A percentile compares a stretch with the other conserved stretches of the same genome.
Conservation (phyloP, 2,113 vertebrate species). For the Onychorhynchus coronatus region DNA sequence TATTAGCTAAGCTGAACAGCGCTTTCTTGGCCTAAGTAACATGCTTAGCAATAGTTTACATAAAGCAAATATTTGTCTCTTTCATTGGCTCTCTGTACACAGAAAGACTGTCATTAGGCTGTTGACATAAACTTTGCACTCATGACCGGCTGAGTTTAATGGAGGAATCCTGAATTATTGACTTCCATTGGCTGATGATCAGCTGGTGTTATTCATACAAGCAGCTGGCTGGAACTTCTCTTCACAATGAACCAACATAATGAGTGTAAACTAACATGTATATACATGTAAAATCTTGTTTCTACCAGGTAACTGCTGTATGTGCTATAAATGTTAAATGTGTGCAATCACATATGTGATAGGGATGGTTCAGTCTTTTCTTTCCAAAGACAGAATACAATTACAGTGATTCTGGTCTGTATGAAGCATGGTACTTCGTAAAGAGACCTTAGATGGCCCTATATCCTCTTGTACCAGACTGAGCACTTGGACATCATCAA, state of each 20-base stretch:
- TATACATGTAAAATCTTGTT: neutral
- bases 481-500: conserved; percentile 35
- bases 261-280: neutral
- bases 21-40: conserved; percentile 9
- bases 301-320: neutral
- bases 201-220: neutral
- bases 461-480: neutral
- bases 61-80: conserved; percentile 60
- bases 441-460: neutral
- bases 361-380: neutral
- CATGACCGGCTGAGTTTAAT: neutral
- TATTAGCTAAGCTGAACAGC: neutral
- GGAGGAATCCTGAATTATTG: neutral
- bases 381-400: neutral
- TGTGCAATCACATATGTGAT: too few species aligned
- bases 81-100: neutral
- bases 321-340: neutral
- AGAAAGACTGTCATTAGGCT: neutral
- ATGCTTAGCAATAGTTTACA: conserved; percentile 27
- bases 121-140: conserved; percentile 44
- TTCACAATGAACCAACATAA: neutral
- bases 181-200: neutral
- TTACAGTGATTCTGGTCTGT: neutral
- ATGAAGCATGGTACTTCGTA: neutral
- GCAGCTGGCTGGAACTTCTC: neutral